Base-by-base conservation (phyloP, 1,140 invertebrate genomes). In the Scaptomyza graminum region DNA sequence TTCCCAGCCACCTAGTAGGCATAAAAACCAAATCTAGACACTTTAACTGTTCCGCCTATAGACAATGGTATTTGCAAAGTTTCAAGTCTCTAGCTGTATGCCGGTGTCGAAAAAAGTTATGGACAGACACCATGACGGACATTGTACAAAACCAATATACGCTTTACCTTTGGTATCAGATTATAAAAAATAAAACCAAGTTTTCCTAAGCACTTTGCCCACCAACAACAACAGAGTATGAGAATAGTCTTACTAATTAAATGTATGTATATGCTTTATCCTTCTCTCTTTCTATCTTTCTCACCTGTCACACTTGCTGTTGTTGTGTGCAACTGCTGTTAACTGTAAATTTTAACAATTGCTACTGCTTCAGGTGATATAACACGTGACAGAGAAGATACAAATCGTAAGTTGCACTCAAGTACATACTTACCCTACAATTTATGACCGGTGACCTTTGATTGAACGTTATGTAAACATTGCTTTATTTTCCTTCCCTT, bases 361-460 rank as follows among this genome's bases (percentile, higher is more conserved):
- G 64, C 60, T 66, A 62, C 43, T 81, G 60, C 51, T 93, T 87
- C 91, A 94, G 94, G 93, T 93, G 93, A 94, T 92, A 93, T 94
- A 70, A 93, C 93, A 74, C 92, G 93, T 88, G 94, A 94, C 92
- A 92, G 93, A 80, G 94, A 94, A 91, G 94, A 94, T 83, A 94
- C 93, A 54, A 94, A 93, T 90, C 92, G 93, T 94, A 92, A 94
- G 93, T 94, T 64, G 12, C 18, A 22, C 18, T 3, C 2, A 22
- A 22, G 18, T 22, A 22, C 18, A 22, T 22, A 22, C 6, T 34
- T 9, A 34, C 31, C 31, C 7, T 2, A 11, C 8, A 34, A 43
- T 7, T 18, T n/a, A n/a, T n/a, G n/a, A n/a, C n/a, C n/a, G n/a
- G n/a, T n/a, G n/a, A n/a, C n/a, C n/a, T n/a, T n/a, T n/a, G n/a